Conservation (phyloP, 2,797 vertebrate species). For the Oryzias dopingdopingensis region DNA sequence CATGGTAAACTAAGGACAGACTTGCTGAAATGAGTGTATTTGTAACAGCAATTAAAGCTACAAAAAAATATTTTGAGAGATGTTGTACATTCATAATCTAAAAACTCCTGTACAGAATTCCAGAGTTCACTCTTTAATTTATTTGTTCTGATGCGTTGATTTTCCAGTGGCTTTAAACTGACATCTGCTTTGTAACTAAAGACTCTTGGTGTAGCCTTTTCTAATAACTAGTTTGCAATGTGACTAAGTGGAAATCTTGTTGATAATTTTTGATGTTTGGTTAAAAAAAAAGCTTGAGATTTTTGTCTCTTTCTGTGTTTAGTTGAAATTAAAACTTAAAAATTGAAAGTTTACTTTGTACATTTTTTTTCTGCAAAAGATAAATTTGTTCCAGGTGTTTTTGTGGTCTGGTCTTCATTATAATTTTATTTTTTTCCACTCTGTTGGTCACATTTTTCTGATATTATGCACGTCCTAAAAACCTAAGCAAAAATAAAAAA, state of each 20-base stretch:
- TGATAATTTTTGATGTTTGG: conserved; percentile 63
- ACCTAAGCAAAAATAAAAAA: too few relatives aligned
- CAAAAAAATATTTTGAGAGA: conserved; percentile 60
- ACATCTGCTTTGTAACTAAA: conserved; percentile 69
- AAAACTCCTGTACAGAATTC: conserved; percentile 77
- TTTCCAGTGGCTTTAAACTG: conserved; percentile 60
- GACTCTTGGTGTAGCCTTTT: conserved; percentile 62
- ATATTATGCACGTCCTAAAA: too few relatives aligned
- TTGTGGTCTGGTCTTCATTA: conserved; percentile 1
- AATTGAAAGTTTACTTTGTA: conserved; percentile 81
- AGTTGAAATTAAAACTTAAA: conserved; percentile 62
- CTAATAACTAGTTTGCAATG: conserved; percentile 67
- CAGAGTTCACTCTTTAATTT: conserved; percentile 70
- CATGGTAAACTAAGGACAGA: conserved; percentile 48
- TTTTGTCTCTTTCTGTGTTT: conserved; percentile 48
- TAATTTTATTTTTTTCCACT: background rate
- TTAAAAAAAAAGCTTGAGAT: conserved; percentile 43
- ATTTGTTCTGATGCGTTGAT: conserved; percentile 60
- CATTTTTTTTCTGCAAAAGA: conserved; percentile 65
- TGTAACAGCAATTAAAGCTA: conserved; percentile 82
- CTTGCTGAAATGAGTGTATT: conserved; percentile 67
- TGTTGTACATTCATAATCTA: conserved; percentile 81
- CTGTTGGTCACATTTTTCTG: too few relatives aligned
- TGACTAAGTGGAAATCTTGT: conserved; percentile 59
- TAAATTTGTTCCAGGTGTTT: conserved; percentile 76